Conservation (phyloP, 92 coral and sea anemone genomes). For the Bergia puertoricense region DNA sequence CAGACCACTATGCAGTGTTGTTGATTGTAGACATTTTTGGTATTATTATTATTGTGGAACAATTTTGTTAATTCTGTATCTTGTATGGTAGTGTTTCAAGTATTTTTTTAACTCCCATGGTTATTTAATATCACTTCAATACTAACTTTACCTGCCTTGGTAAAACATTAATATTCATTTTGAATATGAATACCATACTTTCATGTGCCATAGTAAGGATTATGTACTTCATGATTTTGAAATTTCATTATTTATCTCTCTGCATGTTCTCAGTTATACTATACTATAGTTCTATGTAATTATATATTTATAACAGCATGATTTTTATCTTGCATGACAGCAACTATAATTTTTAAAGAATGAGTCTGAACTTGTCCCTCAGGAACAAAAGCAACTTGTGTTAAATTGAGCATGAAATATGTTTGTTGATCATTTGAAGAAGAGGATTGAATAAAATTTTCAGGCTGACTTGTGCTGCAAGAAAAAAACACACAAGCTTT, state of each 20-base stretch:
- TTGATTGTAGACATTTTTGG: background rate
- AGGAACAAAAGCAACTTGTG: background rate
- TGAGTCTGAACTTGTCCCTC: slow-evolving; percentile 17
- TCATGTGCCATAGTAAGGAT: too few relatives aligned
- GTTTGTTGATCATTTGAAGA: background rate
- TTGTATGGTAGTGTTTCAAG: background rate
- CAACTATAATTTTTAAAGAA: background rate
- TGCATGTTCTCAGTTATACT: background rate
- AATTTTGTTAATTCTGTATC: background rate
- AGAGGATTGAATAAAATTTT: background rate
- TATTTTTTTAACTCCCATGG: background rate
- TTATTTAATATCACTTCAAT: too few relatives aligned
- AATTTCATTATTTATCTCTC: background rate
- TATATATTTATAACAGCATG: background rate
- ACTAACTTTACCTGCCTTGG: background rate
- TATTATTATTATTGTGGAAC: background rate
- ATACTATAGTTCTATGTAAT: background rate
- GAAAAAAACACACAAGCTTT: too few relatives aligned
- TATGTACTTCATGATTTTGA: too few relatives aligned
- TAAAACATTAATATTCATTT: too few relatives aligned
- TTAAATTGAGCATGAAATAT: slow-evolving; percentile 11
- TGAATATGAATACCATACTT: too few relatives aligned
- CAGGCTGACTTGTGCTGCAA: slow-evolving; percentile 6
- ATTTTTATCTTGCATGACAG: background rate
- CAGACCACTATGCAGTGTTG: background rate